Conservation (phyloP, 2,113 vertebrate genomes). For the Coregonus clupeaformis region DNA sequence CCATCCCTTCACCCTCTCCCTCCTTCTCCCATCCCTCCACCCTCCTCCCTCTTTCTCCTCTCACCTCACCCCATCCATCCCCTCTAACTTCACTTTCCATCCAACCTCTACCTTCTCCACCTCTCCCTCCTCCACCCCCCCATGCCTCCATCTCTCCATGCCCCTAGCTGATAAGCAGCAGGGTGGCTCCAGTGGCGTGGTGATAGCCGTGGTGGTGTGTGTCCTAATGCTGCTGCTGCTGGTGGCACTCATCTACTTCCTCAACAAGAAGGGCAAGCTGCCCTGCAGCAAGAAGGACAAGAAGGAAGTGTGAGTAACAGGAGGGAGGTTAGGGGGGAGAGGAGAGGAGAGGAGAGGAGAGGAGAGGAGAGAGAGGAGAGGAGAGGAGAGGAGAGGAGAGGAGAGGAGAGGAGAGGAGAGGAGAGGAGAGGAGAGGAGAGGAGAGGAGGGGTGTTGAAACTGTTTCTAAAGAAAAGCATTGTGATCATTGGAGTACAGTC, state of each 20-base stretch:
- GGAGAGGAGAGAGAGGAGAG: background rate
- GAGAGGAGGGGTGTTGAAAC: background rate
- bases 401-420: too few relatives aligned
- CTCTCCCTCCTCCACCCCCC: background rate
- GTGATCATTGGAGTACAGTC: background rate
- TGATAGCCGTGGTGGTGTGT: slow-evolving; percentile 87
- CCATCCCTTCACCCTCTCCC: background rate
- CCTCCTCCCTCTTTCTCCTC: background rate
- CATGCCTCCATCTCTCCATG: slow-evolving; percentile 11
- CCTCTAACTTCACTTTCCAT: slow-evolving; percentile 9
- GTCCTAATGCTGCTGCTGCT: slow-evolving; percentile 85
- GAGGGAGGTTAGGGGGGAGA: background rate
- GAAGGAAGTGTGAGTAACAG: slow-evolving; percentile 76
- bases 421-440: background rate
- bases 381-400: background rate
- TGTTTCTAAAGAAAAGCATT: background rate
- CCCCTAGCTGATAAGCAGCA: slow-evolving; percentile 73
- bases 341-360: background rate
- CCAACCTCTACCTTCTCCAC: background rate
- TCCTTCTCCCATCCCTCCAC: background rate
- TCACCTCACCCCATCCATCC: background rate
- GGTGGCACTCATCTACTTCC: slow-evolving; percentile 82
- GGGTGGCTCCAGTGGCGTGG: slow-evolving; percentile 79
- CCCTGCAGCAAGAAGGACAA: slow-evolving; percentile 75
- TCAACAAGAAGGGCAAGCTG: slow-evolving; percentile 81